Evolutionary conservation across 2,888 invertebrate genomes (phyloP), one percentile per base, ranked within the genome.

Genomic region (Cheilosia pagana): DNA sequence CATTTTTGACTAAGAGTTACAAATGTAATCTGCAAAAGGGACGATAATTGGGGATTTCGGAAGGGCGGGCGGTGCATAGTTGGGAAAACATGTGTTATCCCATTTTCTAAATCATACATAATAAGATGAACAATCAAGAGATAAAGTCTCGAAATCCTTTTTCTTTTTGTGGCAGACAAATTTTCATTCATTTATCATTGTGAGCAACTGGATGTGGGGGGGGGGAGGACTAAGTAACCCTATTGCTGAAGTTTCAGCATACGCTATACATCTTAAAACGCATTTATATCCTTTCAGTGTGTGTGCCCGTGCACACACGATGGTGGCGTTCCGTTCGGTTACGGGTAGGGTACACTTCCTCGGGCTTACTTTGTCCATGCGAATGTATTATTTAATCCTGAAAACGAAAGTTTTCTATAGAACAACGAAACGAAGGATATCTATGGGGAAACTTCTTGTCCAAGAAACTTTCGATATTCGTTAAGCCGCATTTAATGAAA

Each of bases 401-500:
- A 85, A 85, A 85, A 62, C 55, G 81, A 85, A 85, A 85, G 85
- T 85, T 85, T 79, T 62, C 50, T 50, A 19, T 45, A 23, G 14
- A 52, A 67, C 8, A n/a, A 52, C 35, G n/a, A 23, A n/a, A 52
- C 35, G n/a, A 23, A 12, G 60, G 59, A 75, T 70, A 76, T 81
- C 75, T 71, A 81, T 85, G 75, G 67, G 43, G 41, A 85, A 85
- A 85, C 71, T 85, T 85, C 71, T 85, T 85, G 60, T 53, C 60
- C 63, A 55, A 75, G 71, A 76, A 85, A 85, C 70, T 85, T 85
- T 85, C 81, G 85, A 81, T 85, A 81, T 71, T 75, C 75, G 85
- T 81, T 85, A 85, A 85, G 85, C 85, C 85, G 85, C 75, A 81
- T 85, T 81, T 85, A 85, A 85, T 85, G 85, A 85, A 85, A 85